Evolutionary conservation across 1,140 invertebrate genomes (phyloP).

Genomic region (Prorops nasuta): DNA sequence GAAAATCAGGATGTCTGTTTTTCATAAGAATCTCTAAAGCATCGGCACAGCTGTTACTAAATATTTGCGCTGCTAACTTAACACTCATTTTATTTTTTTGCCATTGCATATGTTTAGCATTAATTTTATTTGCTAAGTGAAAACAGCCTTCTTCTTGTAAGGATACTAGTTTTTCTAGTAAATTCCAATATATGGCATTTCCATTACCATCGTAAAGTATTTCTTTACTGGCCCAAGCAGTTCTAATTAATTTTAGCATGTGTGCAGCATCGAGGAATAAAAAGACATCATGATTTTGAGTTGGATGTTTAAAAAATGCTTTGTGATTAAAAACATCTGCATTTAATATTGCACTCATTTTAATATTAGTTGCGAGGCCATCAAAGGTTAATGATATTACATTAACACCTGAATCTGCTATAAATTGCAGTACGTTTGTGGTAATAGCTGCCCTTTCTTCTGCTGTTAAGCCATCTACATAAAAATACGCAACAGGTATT

Average conservation of each 20-base stretch:
- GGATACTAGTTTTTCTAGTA: constrained; percentile 15
- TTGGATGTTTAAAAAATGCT: constrained; percentile 25
- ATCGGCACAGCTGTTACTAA: background rate
- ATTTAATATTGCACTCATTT: constrained; percentile 23
- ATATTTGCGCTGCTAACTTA: constrained; percentile 20
- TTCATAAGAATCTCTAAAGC: background rate
- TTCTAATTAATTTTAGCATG: constrained; percentile 11
- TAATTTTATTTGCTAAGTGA: constrained; percentile 26
- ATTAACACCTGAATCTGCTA: constrained; percentile 9
- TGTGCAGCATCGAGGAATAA: constrained; percentile 1
- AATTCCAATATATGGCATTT: constrained; percentile 19
- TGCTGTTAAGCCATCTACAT: constrained; percentile 24
- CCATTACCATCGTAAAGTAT: background rate
- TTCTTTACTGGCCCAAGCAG: constrained; percentile 16
- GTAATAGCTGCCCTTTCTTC: constrained; percentile 28
- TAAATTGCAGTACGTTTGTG: constrained; percentile 17
- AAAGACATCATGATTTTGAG: constrained; percentile 13
- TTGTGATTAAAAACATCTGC: constrained; percentile 23
- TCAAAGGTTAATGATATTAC: constrained; percentile 39
- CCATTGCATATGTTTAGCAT: constrained; percentile 20
- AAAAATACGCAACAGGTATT: constrained; percentile 41
- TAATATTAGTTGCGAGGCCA: constrained; percentile 30
- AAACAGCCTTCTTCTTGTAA: constrained; percentile 24
- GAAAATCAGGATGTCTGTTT: background rate
- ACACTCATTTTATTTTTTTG: constrained; percentile 36